Evolutionary conservation across 2,888 invertebrate genomes (phyloP).

Genomic region (Torymus texanus): DNA sequence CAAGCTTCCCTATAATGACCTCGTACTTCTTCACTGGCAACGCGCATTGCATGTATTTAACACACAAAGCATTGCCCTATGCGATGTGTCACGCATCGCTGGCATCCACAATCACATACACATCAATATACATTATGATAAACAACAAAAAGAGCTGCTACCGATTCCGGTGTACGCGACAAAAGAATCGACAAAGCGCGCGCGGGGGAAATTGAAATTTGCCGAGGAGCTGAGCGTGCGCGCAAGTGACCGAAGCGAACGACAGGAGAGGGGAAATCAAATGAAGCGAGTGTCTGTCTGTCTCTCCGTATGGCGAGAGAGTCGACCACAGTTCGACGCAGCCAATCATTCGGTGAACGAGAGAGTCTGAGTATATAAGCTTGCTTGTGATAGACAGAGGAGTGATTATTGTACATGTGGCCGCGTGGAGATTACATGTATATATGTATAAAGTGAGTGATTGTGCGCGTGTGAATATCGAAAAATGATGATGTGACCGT

Average conservation of each 20-base stretch:
- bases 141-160: neutral
- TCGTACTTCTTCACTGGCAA: no score
- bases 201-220: constrained; percentile 46
- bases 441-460: no score
- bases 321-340: neutral
- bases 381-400: neutral
- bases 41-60: no score
- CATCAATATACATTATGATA: neutral
- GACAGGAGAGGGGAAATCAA: constrained; percentile 6
- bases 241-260: neutral
- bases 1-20: no score
- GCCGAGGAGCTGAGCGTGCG: constrained; percentile 16
- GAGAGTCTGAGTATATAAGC: neutral
- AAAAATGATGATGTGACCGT: no score
- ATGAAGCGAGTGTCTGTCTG: constrained; percentile 24
- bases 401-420: neutral
- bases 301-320: constrained; percentile 1
- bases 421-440: neutral
- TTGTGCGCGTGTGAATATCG: no score
- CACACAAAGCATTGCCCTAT: no score
- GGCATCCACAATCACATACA: neutral
- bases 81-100: no score
- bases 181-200: constrained; percentile 12
- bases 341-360: constrained; percentile 1
- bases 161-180: neutral